A percentile compares a stretch with the other conserved stretches of the same genome.
These are phyloP conservation scores for Gallinago paraguaiae DNA, from an alignment of 2,113 vertebrate genomes.

Conservation along the genomic window DNA sequence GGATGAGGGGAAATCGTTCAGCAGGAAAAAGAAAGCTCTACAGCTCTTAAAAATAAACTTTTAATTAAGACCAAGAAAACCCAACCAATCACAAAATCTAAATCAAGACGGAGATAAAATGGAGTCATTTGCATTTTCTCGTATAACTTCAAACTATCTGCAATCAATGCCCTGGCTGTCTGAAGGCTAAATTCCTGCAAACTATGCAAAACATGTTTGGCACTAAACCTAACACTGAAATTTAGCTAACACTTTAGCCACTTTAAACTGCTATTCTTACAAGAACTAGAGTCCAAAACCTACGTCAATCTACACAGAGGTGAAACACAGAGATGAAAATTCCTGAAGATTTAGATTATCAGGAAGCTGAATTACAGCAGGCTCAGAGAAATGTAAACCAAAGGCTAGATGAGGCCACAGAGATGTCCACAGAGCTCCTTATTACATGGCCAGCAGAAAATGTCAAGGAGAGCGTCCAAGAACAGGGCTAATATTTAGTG, in stretches of 20 bases:
- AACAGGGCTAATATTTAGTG: not conserved
- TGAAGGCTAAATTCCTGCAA: not conserved
- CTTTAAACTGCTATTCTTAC: not conserved
- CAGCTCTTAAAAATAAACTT: not conserved
- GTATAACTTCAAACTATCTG: not conserved
- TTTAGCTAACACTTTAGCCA: not conserved
- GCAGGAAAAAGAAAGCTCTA: not conserved
- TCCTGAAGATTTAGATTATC: not conserved
- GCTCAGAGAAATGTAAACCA: not conserved
- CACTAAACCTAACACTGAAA: not conserved
- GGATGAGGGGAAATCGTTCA: not conserved
- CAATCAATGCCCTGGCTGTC: not conserved
- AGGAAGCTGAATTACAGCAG: not conserved
- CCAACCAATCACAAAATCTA: not conserved
- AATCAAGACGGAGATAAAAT: slow-evolving; percentile 8
- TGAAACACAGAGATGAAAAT: not conserved
- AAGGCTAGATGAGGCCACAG: not conserved
- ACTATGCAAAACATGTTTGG: not conserved
- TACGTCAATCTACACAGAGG: fast-evolving
- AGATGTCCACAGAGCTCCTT: fast-evolving
- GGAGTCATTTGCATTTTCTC: not conserved
- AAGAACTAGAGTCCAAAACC: not conserved
- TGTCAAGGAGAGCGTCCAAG: not conserved
- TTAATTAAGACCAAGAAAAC: slow-evolving; percentile 26
- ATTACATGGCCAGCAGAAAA: not conserved